Conservation (phyloP, 2,888 invertebrate genomes). For the Busseola fusca region DNA sequence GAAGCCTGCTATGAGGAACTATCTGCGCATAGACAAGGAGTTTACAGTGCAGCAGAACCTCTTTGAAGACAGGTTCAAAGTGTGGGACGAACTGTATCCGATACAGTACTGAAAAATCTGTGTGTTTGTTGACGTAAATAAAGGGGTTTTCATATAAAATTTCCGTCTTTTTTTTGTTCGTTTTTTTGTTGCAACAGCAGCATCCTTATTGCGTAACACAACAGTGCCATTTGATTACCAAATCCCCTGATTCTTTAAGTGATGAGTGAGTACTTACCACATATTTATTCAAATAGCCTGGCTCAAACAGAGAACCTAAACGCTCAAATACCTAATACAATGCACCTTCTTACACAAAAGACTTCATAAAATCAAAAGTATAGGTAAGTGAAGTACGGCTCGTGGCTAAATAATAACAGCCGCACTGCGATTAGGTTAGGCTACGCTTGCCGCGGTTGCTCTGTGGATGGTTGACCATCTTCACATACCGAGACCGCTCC, state of each 20-base stretch:
- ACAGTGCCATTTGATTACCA: not conserved
- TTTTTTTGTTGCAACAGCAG: not conserved
- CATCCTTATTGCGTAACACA: not conserved
- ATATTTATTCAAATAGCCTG: no score
- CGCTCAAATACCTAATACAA: not conserved
- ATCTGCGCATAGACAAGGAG: constrained; percentile 67
- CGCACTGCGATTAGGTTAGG: no score
- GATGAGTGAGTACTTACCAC: not conserved
- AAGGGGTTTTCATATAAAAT: not conserved
- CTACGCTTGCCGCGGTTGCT: no score
- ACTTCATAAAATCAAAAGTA: no score
- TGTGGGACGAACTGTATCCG: constrained; percentile 79
- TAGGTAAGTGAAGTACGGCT: no score
- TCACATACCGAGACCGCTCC: no score
- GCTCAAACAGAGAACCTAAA: no score
- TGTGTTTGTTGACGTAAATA: not conserved
- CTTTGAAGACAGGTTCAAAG: constrained; percentile 68
- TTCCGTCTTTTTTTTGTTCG: not conserved
- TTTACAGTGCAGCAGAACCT: constrained; percentile 68
- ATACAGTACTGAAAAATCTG: constrained; percentile 63
- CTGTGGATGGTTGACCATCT: no score
- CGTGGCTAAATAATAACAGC: no score
- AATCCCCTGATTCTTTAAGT: not conserved
- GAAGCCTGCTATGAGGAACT: constrained; percentile 67
- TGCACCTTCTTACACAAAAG: not conserved